Percentiles rank a stretch among this genome's conserved stretches.
phyloP scores from a whole-genome alignment of 1,140 invertebrate species.

The Drosophila grimshawi region DNA sequence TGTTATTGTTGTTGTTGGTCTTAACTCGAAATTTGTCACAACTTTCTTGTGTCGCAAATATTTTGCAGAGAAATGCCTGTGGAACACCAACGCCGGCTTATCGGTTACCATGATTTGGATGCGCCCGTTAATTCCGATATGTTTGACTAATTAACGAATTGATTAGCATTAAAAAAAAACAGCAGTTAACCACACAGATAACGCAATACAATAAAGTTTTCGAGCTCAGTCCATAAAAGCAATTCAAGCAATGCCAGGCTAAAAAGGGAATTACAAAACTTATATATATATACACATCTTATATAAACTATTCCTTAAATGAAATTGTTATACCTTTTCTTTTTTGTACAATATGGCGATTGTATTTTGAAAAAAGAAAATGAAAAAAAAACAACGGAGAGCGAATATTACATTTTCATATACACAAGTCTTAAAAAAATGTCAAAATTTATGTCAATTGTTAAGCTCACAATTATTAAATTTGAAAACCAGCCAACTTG shows the following conservation, averaged over 20 bases:
- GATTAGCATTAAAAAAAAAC: slow-evolving; percentile 39
- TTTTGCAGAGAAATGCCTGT: slow-evolving; percentile 84
- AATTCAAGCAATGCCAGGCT: slow-evolving; percentile 36
- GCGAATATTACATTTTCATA: slow-evolving; percentile 1
- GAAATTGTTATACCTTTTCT: slow-evolving; percentile 5
- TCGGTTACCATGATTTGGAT: slow-evolving; percentile 85
- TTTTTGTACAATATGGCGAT: slow-evolving; percentile 44
- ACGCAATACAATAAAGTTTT: slow-evolving; percentile 24
- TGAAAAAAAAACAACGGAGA: slow-evolving; percentile 4
- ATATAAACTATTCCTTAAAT: slow-evolving; percentile 3
- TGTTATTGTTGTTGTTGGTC: slow-evolving; percentile 49
- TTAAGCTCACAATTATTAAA: slow-evolving; percentile 1
- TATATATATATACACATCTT: slow-evolving; percentile 17
- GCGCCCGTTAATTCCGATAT: slow-evolving; percentile 84
- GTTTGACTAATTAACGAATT: slow-evolving; percentile 77
- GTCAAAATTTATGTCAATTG: slow-evolving; percentile 5
- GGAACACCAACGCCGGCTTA: slow-evolving; percentile 84
- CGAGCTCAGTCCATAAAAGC: slow-evolving; percentile 63
- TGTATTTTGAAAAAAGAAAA: slow-evolving; percentile 31
- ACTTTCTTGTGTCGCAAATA: slow-evolving; percentile 82
- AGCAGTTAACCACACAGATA: slow-evolving; percentile 31
- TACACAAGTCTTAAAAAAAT: slow-evolving; percentile 6
- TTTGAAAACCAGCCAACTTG: background rate
- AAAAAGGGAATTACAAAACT: slow-evolving; percentile 29
- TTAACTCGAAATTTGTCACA: slow-evolving; percentile 77